These are phyloP conservation scores for Callyntrura guangdongensis DNA, from an alignment of 2,888 invertebrate species.

Conservation along the genomic window DNA sequence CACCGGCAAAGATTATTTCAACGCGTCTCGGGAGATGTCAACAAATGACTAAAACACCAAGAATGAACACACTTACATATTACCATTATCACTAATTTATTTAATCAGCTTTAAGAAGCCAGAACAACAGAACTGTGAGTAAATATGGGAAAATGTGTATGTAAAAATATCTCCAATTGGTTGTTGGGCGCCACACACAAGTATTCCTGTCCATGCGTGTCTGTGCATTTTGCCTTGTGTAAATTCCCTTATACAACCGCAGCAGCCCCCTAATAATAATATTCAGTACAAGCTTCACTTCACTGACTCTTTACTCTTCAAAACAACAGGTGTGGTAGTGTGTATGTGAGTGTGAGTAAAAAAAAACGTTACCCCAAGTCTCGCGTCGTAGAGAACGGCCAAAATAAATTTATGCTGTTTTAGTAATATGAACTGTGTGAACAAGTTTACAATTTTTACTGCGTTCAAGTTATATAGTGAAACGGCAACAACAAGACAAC, in stretches of 20 bases:
- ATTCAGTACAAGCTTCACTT: not conserved
- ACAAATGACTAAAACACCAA: conserved; percentile 59
- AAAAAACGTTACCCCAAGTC: too few species aligned
- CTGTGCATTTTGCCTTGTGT: not conserved
- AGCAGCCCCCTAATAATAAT: not conserved
- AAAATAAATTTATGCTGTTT: too few species aligned
- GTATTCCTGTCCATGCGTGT: not conserved
- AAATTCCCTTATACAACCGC: not conserved
- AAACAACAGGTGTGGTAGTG: conserved; percentile 11
- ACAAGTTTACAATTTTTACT: not conserved
- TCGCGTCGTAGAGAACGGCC: not conserved
- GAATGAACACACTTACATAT: not conserved
- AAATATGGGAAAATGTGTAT: conserved; percentile 1
- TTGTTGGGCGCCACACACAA: not conserved
- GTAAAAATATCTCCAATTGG: not conserved
- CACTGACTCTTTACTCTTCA: not conserved
- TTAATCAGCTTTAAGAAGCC: not conserved
- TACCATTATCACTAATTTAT: not conserved
- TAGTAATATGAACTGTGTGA: not conserved
- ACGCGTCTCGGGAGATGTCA: not conserved
- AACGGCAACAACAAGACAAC: too few species aligned
- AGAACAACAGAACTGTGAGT: not conserved
- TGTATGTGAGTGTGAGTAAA: not conserved
- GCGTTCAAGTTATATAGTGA: too few species aligned
- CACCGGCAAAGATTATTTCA: not conserved